Base-by-base conservation (phyloP, 1,140 invertebrate species). In the Camponotus vicinus region DNA sequence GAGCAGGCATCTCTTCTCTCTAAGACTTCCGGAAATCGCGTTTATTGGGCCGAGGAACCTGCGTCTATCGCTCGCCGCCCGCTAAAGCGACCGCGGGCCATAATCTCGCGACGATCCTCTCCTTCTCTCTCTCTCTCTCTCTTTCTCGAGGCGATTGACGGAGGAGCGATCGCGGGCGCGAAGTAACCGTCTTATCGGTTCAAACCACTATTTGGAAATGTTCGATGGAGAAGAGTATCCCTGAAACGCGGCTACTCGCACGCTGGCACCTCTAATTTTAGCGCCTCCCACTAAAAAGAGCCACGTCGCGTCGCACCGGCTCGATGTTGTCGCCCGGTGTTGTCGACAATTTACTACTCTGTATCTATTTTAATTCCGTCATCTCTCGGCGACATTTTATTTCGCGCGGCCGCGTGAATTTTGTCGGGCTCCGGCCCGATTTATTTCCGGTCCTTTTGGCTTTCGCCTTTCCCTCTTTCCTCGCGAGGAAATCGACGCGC, bases 191-290 rank as follows among this genome's bases (percentile, higher is more conserved):
- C 83, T 91, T 92, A 90, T 91, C 91, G 80, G 77, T 52, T 61
- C 76, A 82, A 88, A 91, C 83, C 86, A 92, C 89, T 91, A 87
- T 88, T 92, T 88, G 78, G 69, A 93, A 93, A 88, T 92, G 91
- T 84, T 59, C 32, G 61, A 76, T 84, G 71, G 84, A 88, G 83
- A 84, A 55, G 86, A 87, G 78, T 76, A 52, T 27, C 13, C 4
- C 49, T 18, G 85, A 89, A 73, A 89, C 77, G 83, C 73, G 69
- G 45, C 89, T 89, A 85, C 78, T 89, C 64, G 80, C 90, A 63
- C 86, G 83, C 84, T 76, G 86, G 86, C 89, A 88, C 75, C 90
- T 90, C 92, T 91, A 93, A 92, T 92, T 92, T 92, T 92, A 92
- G 92, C 90, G 84, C 86, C 92, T 93, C 92, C 92, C 92, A 92